Base-by-base conservation (phyloP, 2,888 invertebrate species). In the Pseudococcus viburni region DNA sequence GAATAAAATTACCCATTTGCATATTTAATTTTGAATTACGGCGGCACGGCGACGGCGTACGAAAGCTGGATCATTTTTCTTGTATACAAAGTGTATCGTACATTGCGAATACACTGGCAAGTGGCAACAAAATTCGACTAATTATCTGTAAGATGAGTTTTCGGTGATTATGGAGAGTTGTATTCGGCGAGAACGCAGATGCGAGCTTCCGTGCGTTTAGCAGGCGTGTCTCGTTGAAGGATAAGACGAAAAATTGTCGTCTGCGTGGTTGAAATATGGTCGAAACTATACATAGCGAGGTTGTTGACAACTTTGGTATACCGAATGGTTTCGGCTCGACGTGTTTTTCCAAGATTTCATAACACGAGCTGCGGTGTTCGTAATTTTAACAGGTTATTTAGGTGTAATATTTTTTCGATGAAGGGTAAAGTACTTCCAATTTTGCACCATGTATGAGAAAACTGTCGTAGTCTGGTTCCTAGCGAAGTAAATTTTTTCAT, bases 11-110 rank as follows among this genome's bases (percentile, higher is more conserved):
- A 64, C 12, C 19, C 64, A 64, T 64, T 64, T 19, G 64, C 64
- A 64, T 64, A 64, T 64, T 64, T 64, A 64, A 64, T 64, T 64
- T 22, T 22, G 19, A 64, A 64, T 64, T 64, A 64, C 64, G 26
- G 26, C 26, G 26, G 26, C 22, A 7, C 22, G 22, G 9, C 7
- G 11, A 64, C 19, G 0, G 26, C 3, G 26, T 33, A 33, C 26
- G 26, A 33, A 12, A 64, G 64, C 22, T 19, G 19, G 22, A 9
- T 12, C 19, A 64, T 64, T 64, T 64, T 64, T 64, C 64, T 64
- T 64, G 8, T 64, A 9, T 64, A 64, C 64, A 12, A 64, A 64
- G 9, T 7, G 12, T 22, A 22, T 19, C 2, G 26, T 33, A 33
- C 26, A 22, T 19, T 17, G 15, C 51, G 15, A 51, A 22, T 64